Percentiles rank a stretch among this genome's conserved stretches.
These are phyloP conservation scores for Gerris buenoi DNA, from an alignment of 1,140 invertebrate species.

Conservation along the genomic window DNA sequence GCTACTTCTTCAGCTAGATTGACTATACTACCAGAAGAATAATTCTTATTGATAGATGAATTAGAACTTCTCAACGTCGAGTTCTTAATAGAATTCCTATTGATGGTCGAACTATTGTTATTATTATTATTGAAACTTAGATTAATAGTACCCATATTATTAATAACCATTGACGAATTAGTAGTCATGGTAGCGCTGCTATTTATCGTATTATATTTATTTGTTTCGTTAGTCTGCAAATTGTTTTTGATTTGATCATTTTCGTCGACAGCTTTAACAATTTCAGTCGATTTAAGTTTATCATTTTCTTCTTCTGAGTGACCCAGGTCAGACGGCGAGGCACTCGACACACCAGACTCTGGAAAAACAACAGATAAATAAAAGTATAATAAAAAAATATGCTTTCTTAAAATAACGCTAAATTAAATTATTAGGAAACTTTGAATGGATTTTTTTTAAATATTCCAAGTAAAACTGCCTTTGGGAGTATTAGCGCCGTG, in stretches of 20 bases:
- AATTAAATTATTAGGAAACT: neutral
- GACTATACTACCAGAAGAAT: neutral
- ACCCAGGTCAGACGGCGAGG: constrained; percentile 27
- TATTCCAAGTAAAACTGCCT: no score
- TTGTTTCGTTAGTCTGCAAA: neutral
- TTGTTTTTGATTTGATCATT: neutral
- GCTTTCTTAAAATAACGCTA: neutral
- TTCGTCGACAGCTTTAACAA: neutral
- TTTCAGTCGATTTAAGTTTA: constrained; percentile 10
- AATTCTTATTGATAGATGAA: no score
- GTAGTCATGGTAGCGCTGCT: no score
- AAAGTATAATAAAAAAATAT: neutral
- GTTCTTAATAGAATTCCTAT: neutral
- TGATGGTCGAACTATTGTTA: neutral
- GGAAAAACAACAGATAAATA: constrained; percentile 8
- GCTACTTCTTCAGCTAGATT: neutral
- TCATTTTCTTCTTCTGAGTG: constrained; percentile 18
- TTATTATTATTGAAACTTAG: neutral
- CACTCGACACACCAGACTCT: constrained; percentile 27
- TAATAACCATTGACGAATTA: no score
- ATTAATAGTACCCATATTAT: no score
- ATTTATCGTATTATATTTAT: neutral
- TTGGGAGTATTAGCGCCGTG: no score
- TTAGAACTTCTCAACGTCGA: neutral
- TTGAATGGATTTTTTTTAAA: neutral